Percentiles rank a stretch among this genome's conserved stretches.
These are phyloP conservation scores for Aratinga solstitialis DNA, from an alignment of 2,797 vertebrate genomes.

Conservation along the genomic window DNA sequence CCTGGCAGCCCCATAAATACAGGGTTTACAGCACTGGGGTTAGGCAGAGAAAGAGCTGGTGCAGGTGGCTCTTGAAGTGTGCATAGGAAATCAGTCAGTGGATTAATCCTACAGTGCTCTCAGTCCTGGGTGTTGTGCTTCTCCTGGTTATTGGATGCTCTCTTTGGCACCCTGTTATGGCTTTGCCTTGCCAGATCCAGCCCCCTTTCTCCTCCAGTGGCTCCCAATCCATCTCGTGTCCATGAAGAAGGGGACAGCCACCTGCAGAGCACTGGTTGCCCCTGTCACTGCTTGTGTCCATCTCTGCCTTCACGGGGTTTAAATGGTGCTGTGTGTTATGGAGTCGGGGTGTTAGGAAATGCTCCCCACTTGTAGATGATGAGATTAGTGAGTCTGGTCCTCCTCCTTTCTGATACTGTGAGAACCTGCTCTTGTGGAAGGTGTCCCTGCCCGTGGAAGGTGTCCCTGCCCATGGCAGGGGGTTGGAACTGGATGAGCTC, in stretches of 20 bases:
- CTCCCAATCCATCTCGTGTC: neutral
- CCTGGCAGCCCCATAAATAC: neutral
- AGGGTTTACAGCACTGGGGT: neutral
- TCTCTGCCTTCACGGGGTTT: neutral
- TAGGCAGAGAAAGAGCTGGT: neutral
- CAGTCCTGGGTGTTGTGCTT: neutral
- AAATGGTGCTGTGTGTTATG: rapidly evolving
- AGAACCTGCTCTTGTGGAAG: neutral
- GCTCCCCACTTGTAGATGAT: neutral
- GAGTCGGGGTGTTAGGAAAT: neutral
- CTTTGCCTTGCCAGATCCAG: neutral
- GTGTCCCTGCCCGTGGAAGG: neutral
- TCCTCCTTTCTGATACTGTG: neutral
- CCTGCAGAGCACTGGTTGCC: neutral
- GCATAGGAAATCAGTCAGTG: neutral
- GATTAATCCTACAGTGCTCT: neutral
- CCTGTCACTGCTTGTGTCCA: rapidly evolving
- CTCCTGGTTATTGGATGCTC: neutral
- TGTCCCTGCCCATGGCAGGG: neutral
- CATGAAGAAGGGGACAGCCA: neutral
- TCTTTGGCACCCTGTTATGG: neutral
- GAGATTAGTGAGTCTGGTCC: neutral
- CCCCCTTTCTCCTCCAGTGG: neutral
- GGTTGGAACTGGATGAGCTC: neutral
- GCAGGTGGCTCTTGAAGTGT: neutral